These are phyloP conservation scores for Melinaea marsaeus DNA, from an alignment of 2,888 invertebrate species.

Conservation along the genomic window DNA sequence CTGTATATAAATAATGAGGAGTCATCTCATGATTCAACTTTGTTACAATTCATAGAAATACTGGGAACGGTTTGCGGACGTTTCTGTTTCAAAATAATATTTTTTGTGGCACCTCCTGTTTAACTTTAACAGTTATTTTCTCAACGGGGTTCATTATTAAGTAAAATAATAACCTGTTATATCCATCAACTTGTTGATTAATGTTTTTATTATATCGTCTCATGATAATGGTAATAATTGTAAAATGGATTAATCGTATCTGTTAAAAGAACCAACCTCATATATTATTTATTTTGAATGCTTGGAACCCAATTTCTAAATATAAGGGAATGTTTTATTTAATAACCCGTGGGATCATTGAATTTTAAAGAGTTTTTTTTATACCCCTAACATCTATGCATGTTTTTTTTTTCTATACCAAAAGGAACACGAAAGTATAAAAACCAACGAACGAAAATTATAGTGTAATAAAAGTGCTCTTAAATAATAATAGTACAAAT, in stretches of 20 bases:
- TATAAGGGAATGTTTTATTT: constrained; percentile 27
- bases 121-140: too few species aligned
- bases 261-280: constrained; percentile 20
- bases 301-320: constrained; percentile 17
- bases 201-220: background rate
- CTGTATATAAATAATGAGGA: constrained; percentile 32
- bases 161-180: too few species aligned
- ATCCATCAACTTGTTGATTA: too few species aligned
- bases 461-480: constrained; percentile 55
- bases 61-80: too few species aligned
- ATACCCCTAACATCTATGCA: constrained; percentile 36
- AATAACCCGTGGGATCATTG: constrained; percentile 21
- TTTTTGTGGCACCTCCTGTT: too few species aligned
- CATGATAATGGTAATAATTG: background rate
- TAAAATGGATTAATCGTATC: constrained; percentile 4
- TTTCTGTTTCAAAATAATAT: too few species aligned
- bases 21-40: constrained; percentile 9
- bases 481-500: constrained; percentile 43
- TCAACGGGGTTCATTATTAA: too few species aligned
- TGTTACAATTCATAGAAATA: too few species aligned
- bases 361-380: constrained; percentile 32
- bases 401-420: constrained; percentile 46
- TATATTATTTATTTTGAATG: constrained; percentile 22
- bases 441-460: constrained; percentile 34
- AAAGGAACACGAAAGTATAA: constrained; percentile 46